A percentile compares a stretch with the other conserved stretches of the same genome.
Conservation (phyloP, 2,113 vertebrate genomes). For the Cisticola juncidis region DNA sequence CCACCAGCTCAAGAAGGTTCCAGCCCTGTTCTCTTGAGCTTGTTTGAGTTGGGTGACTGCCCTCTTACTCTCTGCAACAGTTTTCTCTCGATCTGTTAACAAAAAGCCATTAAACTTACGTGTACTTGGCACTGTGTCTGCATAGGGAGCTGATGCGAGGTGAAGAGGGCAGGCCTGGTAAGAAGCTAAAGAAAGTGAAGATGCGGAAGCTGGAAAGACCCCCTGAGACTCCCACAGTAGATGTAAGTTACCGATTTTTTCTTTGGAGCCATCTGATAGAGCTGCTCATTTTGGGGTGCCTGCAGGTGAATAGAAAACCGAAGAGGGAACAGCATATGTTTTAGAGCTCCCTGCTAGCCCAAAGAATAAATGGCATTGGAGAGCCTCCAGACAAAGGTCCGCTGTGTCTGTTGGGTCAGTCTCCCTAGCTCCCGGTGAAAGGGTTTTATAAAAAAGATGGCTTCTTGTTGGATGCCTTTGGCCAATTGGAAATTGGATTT, state of each 20-base stretch:
- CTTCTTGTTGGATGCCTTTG: background rate
- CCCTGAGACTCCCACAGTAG: conserved; percentile 92
- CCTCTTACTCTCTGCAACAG: background rate
- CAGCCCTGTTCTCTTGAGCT: background rate
- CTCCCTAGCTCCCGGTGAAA: background rate
- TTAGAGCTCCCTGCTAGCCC: background rate
- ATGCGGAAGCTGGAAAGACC: conserved; percentile 89
- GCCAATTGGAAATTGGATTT: background rate
- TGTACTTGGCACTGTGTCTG: background rate
- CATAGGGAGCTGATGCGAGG: conserved; percentile 92
- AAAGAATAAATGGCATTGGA: background rate
- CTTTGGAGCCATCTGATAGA: background rate
- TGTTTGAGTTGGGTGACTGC: background rate
- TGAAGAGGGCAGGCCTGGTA: conserved; percentile 90
- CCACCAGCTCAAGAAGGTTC: background rate
- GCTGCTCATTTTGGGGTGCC: background rate
- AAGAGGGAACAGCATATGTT: background rate
- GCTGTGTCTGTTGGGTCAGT: accelerated
- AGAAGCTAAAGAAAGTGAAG: conserved; percentile 93
- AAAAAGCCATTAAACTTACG: background rate
- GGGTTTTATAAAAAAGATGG: background rate
- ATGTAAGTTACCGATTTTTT: conserved; percentile 78
- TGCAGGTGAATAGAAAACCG: background rate
- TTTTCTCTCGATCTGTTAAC: background rate
- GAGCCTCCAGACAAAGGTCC: background rate